These are phyloP conservation scores for Sebastes trivittatus DNA, from an alignment of 2,797 vertebrate genomes.

Conservation along the genomic window DNA sequence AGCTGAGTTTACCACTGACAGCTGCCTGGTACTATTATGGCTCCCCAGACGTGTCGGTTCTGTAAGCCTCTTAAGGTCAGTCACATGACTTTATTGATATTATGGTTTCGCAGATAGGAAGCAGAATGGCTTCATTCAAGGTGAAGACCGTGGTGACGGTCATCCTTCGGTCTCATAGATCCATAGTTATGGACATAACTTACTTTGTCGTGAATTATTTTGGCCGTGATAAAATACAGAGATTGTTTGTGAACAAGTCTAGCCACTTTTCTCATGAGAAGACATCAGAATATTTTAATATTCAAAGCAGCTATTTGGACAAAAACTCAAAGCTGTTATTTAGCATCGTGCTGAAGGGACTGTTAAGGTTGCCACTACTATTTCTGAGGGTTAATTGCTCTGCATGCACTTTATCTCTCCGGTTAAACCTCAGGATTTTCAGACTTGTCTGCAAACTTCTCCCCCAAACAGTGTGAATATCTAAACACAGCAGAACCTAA, in stretches of 20 bases:
- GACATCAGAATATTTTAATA: neutral
- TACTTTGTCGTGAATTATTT: too few species aligned
- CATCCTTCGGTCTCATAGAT: too few species aligned
- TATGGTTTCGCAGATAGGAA: too few species aligned
- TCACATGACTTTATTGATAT: too few species aligned
- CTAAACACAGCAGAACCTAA: neutral
- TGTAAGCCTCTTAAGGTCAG: too few species aligned
- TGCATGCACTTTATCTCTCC: neutral
- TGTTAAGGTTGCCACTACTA: neutral
- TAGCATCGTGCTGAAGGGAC: neutral
- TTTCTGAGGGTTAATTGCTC: neutral
- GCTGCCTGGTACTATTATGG: too few species aligned
- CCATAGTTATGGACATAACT: too few species aligned
- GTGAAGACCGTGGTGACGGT: too few species aligned
- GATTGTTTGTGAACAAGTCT: neutral
- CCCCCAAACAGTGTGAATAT: conserved; percentile 6
- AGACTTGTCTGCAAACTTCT: neutral
- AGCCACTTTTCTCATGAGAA: neutral
- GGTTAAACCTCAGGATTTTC: neutral
- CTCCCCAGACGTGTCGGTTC: too few species aligned
- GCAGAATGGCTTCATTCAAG: too few species aligned
- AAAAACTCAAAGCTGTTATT: neutral
- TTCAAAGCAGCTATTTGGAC: neutral
- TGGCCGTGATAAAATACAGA: too few species aligned
- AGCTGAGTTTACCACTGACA: too few species aligned